These are phyloP conservation scores for Todiramphus chloris DNA, from an alignment of 2,113 vertebrate species.

Conservation along the genomic window DNA sequence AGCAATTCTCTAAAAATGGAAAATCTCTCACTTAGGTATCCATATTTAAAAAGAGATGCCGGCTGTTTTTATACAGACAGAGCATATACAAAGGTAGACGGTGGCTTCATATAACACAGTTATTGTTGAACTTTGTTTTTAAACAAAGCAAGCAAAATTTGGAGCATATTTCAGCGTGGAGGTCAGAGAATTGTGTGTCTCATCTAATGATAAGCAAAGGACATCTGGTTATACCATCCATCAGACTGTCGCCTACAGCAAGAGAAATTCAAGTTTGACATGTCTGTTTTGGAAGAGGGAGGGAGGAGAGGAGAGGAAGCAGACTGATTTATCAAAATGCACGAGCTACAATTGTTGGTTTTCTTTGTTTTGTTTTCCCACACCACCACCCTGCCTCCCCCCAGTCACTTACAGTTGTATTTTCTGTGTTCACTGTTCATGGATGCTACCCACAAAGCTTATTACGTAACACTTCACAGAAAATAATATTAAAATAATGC, in stretches of 20 bases:
- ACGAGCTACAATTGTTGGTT: neutral
- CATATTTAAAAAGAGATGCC: neutral
- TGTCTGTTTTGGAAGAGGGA: neutral
- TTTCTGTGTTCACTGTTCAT: neutral
- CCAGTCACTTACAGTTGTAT: neutral
- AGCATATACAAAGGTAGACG: neutral
- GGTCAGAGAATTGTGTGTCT: conserved; percentile 15
- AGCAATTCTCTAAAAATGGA: conserved; percentile 30
- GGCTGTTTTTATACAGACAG: neutral
- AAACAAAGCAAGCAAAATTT: neutral
- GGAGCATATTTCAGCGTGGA: neutral
- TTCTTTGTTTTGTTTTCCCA: neutral
- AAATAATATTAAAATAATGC: neutral
- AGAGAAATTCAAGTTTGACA: conserved; percentile 50
- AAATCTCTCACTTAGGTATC: neutral
- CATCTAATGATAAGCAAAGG: conserved; percentile 46
- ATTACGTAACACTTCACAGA: neutral
- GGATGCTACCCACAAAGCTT: neutral
- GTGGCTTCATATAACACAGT: neutral
- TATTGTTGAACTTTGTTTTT: neutral
- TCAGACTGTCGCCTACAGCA: conserved; percentile 27
- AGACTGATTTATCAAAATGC: neutral
- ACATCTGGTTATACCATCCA: conserved; percentile 35
- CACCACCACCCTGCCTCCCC: neutral
- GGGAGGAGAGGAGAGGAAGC: neutral